These are phyloP conservation scores for Elmis aenea DNA, from an alignment of 2,888 invertebrate genomes.

Conservation along the genomic window DNA sequence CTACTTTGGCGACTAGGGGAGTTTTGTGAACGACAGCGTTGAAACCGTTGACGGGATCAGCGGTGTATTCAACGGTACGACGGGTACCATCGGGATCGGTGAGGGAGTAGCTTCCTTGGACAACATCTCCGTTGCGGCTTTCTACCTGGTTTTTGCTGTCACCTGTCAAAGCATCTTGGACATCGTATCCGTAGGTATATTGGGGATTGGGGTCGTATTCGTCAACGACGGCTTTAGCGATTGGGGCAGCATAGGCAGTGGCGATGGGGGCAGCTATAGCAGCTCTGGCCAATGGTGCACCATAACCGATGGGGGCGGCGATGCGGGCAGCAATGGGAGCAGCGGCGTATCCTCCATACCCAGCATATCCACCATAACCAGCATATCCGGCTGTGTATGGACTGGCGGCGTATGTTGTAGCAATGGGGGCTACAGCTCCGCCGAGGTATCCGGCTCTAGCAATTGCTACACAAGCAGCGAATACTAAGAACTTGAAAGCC, in stretches of 20 bases:
- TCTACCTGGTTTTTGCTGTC: slow-evolving; percentile 55
- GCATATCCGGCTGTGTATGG: neutral
- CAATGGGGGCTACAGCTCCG: slow-evolving; percentile 37
- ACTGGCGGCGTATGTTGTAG: neutral
- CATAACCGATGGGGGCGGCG: neutral
- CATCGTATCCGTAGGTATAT: slow-evolving; percentile 53
- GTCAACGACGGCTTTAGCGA: slow-evolving; percentile 36
- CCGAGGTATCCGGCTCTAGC: slow-evolving; percentile 33
- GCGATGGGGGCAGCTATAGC: slow-evolving; percentile 41
- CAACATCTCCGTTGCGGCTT: slow-evolving; percentile 52
- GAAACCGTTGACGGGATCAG: slow-evolving; percentile 56
- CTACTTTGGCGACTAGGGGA: slow-evolving; percentile 45
- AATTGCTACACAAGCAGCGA: slow-evolving; percentile 24
- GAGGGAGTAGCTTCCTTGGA: slow-evolving; percentile 52
- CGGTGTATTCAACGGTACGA: slow-evolving; percentile 54
- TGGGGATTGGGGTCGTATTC: slow-evolving; percentile 52
- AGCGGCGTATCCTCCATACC: slow-evolving; percentile 17
- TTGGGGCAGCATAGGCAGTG: slow-evolving; percentile 15
- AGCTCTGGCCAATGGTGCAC: neutral
- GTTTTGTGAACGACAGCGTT: slow-evolving; percentile 54
- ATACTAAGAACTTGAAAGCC: slow-evolving; percentile 1
- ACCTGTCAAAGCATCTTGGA: slow-evolving; percentile 52
- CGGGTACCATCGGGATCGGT: slow-evolving; percentile 54
- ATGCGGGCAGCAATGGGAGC: slow-evolving; percentile 22
- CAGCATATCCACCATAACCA: slow-evolving; percentile 8